Conservation (phyloP, 2,797 vertebrate species). For the Lepidocolaptes lacrymiger region DNA sequence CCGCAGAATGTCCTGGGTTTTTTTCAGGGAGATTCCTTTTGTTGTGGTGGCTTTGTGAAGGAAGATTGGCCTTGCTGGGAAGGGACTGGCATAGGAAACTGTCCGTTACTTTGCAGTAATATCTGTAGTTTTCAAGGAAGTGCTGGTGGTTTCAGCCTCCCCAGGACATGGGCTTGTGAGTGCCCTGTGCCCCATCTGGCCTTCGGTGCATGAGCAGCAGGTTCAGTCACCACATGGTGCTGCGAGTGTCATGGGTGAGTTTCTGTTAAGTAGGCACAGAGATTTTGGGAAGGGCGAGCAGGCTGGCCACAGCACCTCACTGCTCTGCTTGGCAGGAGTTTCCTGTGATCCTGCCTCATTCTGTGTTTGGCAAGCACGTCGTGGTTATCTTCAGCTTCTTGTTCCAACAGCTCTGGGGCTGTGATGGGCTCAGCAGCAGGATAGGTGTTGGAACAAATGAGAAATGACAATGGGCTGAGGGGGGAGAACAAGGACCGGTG, state of each 20-base stretch:
- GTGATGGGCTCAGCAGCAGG: background rate
- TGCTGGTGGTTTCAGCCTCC: background rate
- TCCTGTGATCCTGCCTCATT: background rate
- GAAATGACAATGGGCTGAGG: background rate
- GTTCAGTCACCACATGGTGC: rapidly evolving
- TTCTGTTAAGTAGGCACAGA: rapidly evolving
- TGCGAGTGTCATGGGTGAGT: background rate
- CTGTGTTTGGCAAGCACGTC: background rate
- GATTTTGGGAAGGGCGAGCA: background rate
- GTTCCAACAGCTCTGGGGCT: background rate
- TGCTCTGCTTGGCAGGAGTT: background rate
- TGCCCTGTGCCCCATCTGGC: background rate
- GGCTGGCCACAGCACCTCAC: background rate
- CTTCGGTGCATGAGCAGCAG: background rate
- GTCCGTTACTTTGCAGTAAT: background rate
- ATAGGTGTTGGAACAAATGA: rapidly evolving
- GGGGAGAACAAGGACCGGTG: background rate
- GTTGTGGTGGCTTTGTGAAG: background rate
- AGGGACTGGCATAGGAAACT: background rate
- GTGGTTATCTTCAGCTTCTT: background rate
- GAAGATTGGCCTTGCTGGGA: background rate
- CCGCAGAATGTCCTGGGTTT: rapidly evolving
- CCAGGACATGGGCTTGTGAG: background rate
- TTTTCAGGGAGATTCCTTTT: background rate
- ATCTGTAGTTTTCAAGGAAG: background rate